Evolutionary conservation across 2,113 vertebrate species (phyloP), one percentile per base, ranked within the genome.

Genomic region (Pavo muticus): DNA sequence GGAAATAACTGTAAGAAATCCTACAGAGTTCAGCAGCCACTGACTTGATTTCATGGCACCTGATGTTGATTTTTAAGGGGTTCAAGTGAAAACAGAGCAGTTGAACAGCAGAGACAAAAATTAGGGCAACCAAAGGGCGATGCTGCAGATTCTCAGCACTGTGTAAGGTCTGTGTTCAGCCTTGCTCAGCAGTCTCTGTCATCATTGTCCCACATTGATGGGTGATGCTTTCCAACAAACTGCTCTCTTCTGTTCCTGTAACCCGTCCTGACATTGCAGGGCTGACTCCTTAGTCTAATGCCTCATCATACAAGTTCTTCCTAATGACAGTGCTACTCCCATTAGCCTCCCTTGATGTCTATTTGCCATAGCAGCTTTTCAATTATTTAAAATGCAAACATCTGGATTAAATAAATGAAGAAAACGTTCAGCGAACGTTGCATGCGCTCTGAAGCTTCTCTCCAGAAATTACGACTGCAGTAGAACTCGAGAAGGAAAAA

Each of bases 331-430:
- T 57, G 8, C 52, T 75, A 64, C 77, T 97, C 96, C 96, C 96
- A 93, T 97, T 89, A 88, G 81, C 95, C 77, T 75, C 68, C 71
- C 84, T 96, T 95, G 92, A 96, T 91, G 96, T 94, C 91, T 94
- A 85, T 92, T 96, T 90, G 52, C 93, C 85, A 39, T 8, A 96
- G 93, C 94, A 96, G 95, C 93, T 91, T n/a, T 76, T 97, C 94
- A 97, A 92, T 97, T 95, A 97, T 97, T 97, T 93, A 97, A 93
- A 90, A 80, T 27, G 80, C 78, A 93, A 96, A 97, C 95, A 96
- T 95, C 96, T 96, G 97, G 95, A 96, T 96, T 91, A 95, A 94
- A 96, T 72, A 94, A 89, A 80, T 11, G 85, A 44, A 93, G 91
- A 80, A 92, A 96, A 86, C 92, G 87, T 78, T 85, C 87, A 65